phyloP scores from a whole-genome alignment of 2,888 invertebrate species.

The Chrysolina haemoptera region DNA sequence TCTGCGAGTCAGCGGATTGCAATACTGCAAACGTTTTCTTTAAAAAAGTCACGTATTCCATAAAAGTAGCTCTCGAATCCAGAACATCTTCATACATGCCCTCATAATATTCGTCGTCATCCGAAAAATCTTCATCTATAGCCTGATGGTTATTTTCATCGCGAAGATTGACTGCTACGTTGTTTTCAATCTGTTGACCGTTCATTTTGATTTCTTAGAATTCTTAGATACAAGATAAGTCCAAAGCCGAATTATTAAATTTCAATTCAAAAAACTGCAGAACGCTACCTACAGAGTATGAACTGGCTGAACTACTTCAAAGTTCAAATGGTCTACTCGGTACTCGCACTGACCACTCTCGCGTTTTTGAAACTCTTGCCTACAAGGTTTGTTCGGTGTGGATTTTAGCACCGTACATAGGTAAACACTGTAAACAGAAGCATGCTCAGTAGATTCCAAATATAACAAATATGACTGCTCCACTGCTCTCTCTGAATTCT shows the following conservation, averaged over 20 bases:
- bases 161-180: constrained; percentile 10
- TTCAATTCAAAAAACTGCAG: background rate
- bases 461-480: too few relatives aligned
- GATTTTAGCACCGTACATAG: too few relatives aligned
- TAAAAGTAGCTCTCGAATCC: constrained; percentile 26
- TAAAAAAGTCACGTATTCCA: constrained; percentile 28
- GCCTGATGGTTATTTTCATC: constrained; percentile 14
- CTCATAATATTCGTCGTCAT: constrained; percentile 26
- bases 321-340: too few relatives aligned
- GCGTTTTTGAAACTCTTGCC: too few relatives aligned
- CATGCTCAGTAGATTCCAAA: too few relatives aligned
- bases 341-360: too few relatives aligned
- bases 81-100: constrained; percentile 28
- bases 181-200: constrained; percentile 3
- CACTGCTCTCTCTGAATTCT: too few relatives aligned
- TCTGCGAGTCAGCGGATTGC: constrained; percentile 15
- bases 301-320: too few relatives aligned
- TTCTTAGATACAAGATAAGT: too few relatives aligned
- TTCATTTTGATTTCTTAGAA: constrained; percentile 17
- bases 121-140: constrained; percentile 26
- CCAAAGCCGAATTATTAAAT: background rate
- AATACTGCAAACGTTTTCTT: constrained; percentile 19
- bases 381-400: too few relatives aligned
- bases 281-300: background rate
- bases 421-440: too few relatives aligned